These are phyloP conservation scores for Babylonia areolata DNA, from an alignment of 1,140 invertebrate genomes.

Conservation along the genomic window DNA sequence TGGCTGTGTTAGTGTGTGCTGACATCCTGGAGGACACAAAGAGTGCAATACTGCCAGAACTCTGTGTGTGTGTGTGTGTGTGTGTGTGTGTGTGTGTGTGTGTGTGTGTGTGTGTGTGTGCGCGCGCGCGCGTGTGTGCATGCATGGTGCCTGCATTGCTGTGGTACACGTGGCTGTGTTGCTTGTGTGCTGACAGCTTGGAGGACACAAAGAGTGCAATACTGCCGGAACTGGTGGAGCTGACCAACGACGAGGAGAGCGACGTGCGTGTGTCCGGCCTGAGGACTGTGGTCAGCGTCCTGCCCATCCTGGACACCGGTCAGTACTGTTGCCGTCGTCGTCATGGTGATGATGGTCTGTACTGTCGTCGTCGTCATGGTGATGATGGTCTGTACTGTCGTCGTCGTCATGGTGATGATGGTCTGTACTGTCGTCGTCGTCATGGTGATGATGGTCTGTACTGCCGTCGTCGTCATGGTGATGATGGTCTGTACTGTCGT, in stretches of 20 bases:
- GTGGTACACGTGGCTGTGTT: too few relatives aligned
- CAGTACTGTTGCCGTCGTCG: too few relatives aligned
- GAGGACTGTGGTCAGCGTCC: slow-evolving; percentile 81
- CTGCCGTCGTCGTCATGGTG: too few relatives aligned
- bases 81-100: not conserved
- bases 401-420: too few relatives aligned
- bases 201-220: slow-evolving; percentile 81
- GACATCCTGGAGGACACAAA: slow-evolving; percentile 51
- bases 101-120: not conserved
- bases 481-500: too few relatives aligned
- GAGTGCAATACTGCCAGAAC: not conserved
- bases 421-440: too few relatives aligned
- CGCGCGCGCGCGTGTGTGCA: not conserved
- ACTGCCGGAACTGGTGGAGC: slow-evolving; percentile 83
- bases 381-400: too few relatives aligned
- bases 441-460: too few relatives aligned
- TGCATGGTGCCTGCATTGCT: too few relatives aligned
- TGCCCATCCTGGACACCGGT: slow-evolving; percentile 77
- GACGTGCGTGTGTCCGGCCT: slow-evolving; percentile 81
- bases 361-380: too few relatives aligned
- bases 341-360: too few relatives aligned
- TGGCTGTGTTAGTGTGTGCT: not conserved
- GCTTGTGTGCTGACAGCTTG: slow-evolving; percentile 61
- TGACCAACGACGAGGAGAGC: slow-evolving; percentile 82
- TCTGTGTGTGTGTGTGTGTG: not conserved